Evolutionary conservation across 2,888 invertebrate genomes (phyloP).

Genomic region (Lagria hirta): DNA sequence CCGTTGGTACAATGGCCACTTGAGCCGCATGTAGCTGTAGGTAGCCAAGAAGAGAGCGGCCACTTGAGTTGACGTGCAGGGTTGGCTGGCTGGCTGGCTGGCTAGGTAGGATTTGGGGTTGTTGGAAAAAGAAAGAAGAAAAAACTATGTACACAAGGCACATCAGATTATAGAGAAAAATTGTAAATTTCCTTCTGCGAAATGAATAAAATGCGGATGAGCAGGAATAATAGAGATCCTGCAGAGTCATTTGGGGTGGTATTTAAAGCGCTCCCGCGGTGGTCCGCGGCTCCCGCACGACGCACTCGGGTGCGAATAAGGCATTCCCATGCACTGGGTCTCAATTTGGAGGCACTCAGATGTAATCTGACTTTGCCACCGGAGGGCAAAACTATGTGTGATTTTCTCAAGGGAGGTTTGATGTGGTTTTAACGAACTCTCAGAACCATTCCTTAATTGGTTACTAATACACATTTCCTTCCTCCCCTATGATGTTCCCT

Average conservation of each 20-base stretch:
- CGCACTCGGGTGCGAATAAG: slow-evolving; percentile 39
- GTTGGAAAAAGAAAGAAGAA: slow-evolving; percentile 5
- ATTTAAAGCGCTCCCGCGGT: slow-evolving; percentile 33
- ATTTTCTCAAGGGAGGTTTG: slow-evolving; percentile 15
- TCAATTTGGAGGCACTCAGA: slow-evolving; percentile 12
- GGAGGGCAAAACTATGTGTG: slow-evolving; percentile 6
- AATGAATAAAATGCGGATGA: slow-evolving; percentile 32
- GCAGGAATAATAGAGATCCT: slow-evolving; percentile 33
- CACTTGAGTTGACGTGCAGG: slow-evolving; percentile 36
- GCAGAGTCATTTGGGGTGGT: slow-evolving; percentile 25
- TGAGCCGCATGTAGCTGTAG: slow-evolving; percentile 44
- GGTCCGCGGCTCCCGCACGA: slow-evolving; percentile 47
- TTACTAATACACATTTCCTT: no score
- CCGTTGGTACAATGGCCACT: slow-evolving; percentile 42
- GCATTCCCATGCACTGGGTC: slow-evolving; percentile 39
- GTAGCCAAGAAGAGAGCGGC: slow-evolving; percentile 42
- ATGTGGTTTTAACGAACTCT: no score
- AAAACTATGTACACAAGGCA: slow-evolving; percentile 5
- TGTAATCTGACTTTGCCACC: slow-evolving; percentile 18
- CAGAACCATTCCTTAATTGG: no score
- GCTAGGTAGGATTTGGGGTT: slow-evolving; percentile 1
- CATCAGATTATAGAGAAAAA: slow-evolving; percentile 1
- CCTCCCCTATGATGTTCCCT: no score
- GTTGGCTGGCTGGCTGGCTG: slow-evolving; percentile 5
- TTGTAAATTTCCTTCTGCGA: slow-evolving; percentile 7